Percentiles rank a stretch among this genome's conserved stretches.
These are phyloP conservation scores for Serripes groenlandicus DNA, from an alignment of 2,888 invertebrate genomes.

Conservation along the genomic window DNA sequence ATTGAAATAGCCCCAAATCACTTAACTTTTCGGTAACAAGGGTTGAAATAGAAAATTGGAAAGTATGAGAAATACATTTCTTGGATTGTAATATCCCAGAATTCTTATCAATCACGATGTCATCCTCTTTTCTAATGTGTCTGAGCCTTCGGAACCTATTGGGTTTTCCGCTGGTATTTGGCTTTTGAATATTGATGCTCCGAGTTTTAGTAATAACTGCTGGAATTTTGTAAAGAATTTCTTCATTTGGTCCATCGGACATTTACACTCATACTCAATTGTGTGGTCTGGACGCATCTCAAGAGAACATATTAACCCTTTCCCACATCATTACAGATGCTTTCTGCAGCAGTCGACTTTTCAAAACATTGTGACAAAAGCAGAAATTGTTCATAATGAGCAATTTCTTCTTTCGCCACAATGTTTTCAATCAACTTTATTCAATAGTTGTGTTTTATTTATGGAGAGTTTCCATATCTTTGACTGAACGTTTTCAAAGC, in stretches of 20 bases:
- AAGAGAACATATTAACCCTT: background rate
- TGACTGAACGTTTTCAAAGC: too few relatives aligned
- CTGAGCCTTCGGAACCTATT: background rate
- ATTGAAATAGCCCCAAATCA: too few relatives aligned
- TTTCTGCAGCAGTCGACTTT: background rate
- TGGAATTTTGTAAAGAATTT: background rate
- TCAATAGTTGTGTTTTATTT: too few relatives aligned
- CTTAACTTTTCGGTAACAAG: too few relatives aligned
- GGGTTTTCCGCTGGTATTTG: background rate
- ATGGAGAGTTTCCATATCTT: too few relatives aligned
- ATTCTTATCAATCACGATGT: background rate
- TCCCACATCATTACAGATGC: background rate
- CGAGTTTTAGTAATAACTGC: background rate
- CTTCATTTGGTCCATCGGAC: background rate
- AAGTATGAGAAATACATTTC: background rate
- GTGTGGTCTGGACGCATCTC: background rate
- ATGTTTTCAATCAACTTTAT: background rate
- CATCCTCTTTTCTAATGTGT: background rate
- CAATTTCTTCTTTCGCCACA: background rate
- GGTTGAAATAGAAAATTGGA: background rate
- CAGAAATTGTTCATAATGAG: background rate
- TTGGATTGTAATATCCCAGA: background rate
- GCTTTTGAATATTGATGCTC: background rate
- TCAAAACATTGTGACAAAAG: background rate
- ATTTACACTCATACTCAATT: background rate